Base-by-base conservation (phyloP, 2,888 invertebrate species). In the Ditula angustiorana region DNA sequence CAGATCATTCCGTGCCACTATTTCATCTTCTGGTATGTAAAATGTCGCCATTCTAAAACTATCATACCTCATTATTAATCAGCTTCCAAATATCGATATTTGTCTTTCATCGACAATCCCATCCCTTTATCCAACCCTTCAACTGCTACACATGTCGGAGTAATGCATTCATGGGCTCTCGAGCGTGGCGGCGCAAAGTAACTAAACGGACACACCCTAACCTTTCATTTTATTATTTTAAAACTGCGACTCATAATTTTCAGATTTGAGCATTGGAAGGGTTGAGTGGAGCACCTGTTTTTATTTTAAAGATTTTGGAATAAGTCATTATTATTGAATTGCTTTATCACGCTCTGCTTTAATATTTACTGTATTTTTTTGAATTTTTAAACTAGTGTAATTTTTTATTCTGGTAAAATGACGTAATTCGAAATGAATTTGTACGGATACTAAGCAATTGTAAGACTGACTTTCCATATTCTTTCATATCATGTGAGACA, bases 151-250 rank as follows among this genome's bases (percentile, higher is more conserved):
- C 76, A 77, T 76, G 79, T 75, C 76, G 78, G 77, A 74, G 78
- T 80, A 90, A 89, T 85, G 84, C 89, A 92, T 92, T 92, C 91
- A 92, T 92, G 85, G 79, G 77, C 90, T 87, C 89, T 92, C 90
- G 73, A 90, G 86, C 92, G 88, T 88, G 83, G 79, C 87, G 85
- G 86, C 88, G 80, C 88, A 83, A 85, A 89, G 90, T 92, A 91
- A 91, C 90, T 88, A 87, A 86, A 85, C 78, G 70, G 66, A 74
- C 77, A 82, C 76, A 71, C 79, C 79, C 82, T 76, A 72, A 71
- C 73, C 62, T 72, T 69, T 76, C 77, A 83, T 85, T 90, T 89
- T 90, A 90, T 90, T 90, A 89, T 89, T 91, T 87, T 88, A 88
- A n/a, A 88, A 88, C 82, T 79, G 78, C 79, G 70, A 75, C 78